Base-by-base conservation (phyloP, 1,140 invertebrate genomes). In the Chironomus tepperi region DNA sequence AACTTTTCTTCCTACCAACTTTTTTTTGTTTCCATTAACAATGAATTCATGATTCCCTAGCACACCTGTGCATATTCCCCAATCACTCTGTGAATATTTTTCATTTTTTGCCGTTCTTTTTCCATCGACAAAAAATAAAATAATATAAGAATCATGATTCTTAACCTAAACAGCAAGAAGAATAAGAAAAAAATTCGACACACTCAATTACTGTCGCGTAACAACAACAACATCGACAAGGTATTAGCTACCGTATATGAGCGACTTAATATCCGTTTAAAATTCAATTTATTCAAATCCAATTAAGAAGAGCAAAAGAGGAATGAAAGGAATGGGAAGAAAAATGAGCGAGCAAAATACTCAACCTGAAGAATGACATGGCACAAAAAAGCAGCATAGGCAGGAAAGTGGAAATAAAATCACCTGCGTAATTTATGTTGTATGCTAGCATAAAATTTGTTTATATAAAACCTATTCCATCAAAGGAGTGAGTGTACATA, bases 11-110 rank as follows among this genome's bases (percentile, higher is more conserved):
- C 16, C 21, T 43, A 21, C 21, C 47, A 42, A 16, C 7, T 47
- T 74, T 47, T 43, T n/a, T 74, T 43, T 43, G 16, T 43, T 43
- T 73, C 34, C 34, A 34, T 73, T 73, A 34, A 73, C 9, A 18
- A 18, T 67, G 19, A 67, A 16, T 18, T 19, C 19, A 19, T 72
- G 42, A 42, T 42, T 34, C 24, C 73, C 77, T 76, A 79, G 80
- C 80, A 80, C 80, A 79, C 80, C 79, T 80, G 80, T 80, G 79
- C 79, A 77, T 78, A 79, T 75, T 80, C 76, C 77, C 77, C 77
- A 73, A 78, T 78, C 47, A 57, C 10, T 57, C 10, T n/a, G 10
- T n/a, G 47, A n/a, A 57, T n/a, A 15, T 57, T 57, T 57, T 57
- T 57, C 12, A 57, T 57, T 15, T 15, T 57, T 12, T 57, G 24